These are phyloP conservation scores for Cryptomyrus ogoouensis DNA, from an alignment of 2,113 vertebrate species.

Conservation along the genomic window DNA sequence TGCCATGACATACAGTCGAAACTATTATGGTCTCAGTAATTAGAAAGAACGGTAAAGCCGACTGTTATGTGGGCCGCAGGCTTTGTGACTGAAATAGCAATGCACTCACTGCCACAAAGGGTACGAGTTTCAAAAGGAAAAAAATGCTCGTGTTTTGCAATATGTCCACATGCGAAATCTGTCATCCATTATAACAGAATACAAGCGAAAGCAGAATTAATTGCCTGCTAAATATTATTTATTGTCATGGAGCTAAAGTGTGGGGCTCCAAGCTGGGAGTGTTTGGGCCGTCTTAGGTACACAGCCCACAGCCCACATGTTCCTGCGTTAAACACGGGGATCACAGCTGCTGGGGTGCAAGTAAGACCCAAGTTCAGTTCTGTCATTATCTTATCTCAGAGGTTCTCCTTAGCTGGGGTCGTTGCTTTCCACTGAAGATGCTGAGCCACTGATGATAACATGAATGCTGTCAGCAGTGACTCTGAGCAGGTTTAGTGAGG, in stretches of 20 bases:
- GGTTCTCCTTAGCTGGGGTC: background rate
- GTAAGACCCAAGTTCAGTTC: background rate
- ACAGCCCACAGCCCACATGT: background rate
- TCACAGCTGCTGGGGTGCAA: background rate
- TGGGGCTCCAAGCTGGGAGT: background rate
- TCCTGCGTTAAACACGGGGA: background rate
- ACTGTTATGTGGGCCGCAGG: background rate
- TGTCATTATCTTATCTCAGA: background rate
- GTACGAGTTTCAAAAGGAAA: background rate
- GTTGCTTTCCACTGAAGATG: background rate
- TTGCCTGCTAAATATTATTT: background rate
- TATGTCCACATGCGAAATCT: background rate
- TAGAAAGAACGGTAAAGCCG: background rate
- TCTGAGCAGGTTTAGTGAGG: too few relatives aligned
- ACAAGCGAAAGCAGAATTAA: background rate
- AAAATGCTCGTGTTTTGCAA: conserved; percentile 16
- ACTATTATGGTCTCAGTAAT: background rate
- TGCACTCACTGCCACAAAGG: background rate
- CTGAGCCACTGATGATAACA: background rate
- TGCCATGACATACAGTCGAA: background rate
- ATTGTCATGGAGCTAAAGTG: background rate
- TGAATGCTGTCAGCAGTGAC: background rate
- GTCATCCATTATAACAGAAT: background rate
- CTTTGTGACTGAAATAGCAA: background rate
- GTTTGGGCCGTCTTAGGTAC: background rate